These are phyloP conservation scores for Latrodectus geometricus DNA, from an alignment of 1,140 invertebrate species.

Conservation along the genomic window DNA sequence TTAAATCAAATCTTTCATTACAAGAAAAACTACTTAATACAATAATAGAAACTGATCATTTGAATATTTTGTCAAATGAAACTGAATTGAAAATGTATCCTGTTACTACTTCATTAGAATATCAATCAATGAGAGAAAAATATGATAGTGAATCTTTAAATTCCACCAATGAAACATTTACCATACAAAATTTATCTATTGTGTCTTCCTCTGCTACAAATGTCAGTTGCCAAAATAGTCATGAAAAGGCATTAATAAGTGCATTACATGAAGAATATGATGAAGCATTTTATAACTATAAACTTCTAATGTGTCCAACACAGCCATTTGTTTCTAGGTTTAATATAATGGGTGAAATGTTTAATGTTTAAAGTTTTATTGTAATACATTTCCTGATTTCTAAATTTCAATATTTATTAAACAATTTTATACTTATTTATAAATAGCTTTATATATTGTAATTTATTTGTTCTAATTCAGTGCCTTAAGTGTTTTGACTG, in stretches of 20 bases:
- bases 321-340: slow-evolving; percentile 79
- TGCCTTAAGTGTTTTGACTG: not conserved
- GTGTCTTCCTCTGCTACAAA: slow-evolving; percentile 49
- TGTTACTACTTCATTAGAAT: no score
- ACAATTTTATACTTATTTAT: not conserved
- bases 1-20: no score
- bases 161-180: no score
- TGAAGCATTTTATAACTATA: slow-evolving; percentile 72
- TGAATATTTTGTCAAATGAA: no score
- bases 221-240: slow-evolving; percentile 65
- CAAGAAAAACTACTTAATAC: no score
- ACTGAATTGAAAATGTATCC: no score
- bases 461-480: not conserved
- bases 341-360: slow-evolving; percentile 78
- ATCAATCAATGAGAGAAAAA: no score
- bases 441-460: not conserved
- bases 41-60: no score
- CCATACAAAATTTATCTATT: no score
- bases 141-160: no score
- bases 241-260: slow-evolving; percentile 72
- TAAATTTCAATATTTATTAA: not conserved
- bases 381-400: not conserved
- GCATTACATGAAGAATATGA: slow-evolving; percentile 73
- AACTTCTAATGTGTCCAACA: slow-evolving; percentile 76
- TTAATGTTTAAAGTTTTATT: slow-evolving; percentile 62